These are phyloP conservation scores for Ceratitis capitata DNA, from an alignment of 1,140 invertebrate species.

Conservation along the genomic window DNA sequence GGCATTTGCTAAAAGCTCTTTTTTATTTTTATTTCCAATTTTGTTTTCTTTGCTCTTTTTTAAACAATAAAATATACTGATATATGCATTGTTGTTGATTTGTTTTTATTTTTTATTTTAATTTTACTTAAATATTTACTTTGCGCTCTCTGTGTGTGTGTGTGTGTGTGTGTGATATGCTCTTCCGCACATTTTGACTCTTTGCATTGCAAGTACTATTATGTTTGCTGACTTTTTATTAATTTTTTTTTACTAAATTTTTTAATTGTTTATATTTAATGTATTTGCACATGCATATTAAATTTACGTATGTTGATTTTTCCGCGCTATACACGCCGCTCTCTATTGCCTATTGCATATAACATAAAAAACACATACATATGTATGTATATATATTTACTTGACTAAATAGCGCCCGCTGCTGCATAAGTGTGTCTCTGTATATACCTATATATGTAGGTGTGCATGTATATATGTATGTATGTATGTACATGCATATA, in stretches of 20 bases:
- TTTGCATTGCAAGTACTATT: background rate
- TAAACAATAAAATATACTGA: background rate
- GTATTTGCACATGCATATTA: background rate
- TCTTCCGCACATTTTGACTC: constrained; percentile 1
- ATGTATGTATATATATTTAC: too few relatives aligned
- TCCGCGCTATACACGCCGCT: background rate
- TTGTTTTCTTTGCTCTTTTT: too few relatives aligned
- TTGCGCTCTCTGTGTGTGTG: background rate
- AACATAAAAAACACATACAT: too few relatives aligned
- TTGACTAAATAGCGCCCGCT: too few relatives aligned
- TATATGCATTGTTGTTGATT: constrained; percentile 17
- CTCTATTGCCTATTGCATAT: background rate
- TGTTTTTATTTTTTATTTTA: background rate
- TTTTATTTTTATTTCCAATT: constrained; percentile 32
- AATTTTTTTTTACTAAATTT: background rate
- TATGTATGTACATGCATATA: too few relatives aligned
- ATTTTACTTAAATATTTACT: too few relatives aligned
- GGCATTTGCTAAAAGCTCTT: background rate
- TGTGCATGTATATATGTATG: too few relatives aligned
- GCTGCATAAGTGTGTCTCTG: too few relatives aligned
- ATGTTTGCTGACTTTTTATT: too few relatives aligned
- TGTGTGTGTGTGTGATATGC: background rate
- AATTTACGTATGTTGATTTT: background rate
- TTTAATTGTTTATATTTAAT: background rate
- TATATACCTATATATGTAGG: background rate